Conservation (phyloP, 2,113 vertebrate species). For the Meriones unguiculatus region DNA sequence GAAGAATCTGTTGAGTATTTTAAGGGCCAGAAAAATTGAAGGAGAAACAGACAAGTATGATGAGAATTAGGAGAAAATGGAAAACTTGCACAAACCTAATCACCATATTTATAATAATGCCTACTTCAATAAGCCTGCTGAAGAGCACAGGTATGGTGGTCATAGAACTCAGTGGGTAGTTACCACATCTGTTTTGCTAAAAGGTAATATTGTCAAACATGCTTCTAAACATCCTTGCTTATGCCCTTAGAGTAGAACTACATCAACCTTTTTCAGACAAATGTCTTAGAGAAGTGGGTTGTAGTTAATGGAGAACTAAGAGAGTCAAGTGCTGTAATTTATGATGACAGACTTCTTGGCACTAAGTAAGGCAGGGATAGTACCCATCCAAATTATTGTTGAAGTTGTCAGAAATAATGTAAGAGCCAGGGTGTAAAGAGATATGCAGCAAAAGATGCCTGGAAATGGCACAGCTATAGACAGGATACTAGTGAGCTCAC, state of each 20-base stretch:
- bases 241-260: background rate
- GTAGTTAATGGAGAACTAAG: background rate
- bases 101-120: background rate
- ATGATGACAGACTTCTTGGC: background rate
- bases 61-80: background rate
- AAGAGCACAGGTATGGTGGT: background rate
- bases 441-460: background rate
- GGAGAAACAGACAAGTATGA: too few species aligned
- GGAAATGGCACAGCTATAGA: too few species aligned
- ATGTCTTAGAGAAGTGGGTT: background rate
- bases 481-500: background rate
- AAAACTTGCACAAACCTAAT: background rate
- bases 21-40: background rate
- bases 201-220: background rate
- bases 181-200: background rate
- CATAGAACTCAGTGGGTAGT: background rate
- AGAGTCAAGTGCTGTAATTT: background rate
- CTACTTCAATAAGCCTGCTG: background rate
- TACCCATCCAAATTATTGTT: background rate
- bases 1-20: background rate
- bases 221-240: background rate
- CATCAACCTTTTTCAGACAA: background rate
- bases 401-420: background rate
- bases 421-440: background rate
- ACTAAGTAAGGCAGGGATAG: background rate